Base-by-base conservation (phyloP, 1,140 invertebrate species). In the Drosophila pachea region DNA sequence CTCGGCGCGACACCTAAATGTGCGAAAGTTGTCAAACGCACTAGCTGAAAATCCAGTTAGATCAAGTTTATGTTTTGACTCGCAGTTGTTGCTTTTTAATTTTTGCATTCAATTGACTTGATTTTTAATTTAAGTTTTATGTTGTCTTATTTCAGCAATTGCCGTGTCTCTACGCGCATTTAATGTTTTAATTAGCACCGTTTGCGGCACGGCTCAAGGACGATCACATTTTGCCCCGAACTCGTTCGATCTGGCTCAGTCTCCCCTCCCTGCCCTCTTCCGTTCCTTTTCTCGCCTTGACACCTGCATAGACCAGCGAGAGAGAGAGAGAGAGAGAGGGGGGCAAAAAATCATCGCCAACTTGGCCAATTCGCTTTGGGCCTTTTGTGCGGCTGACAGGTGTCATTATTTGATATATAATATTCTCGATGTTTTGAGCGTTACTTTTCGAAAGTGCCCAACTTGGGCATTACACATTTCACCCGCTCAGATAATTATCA, bases 171-270 rank as follows among this genome's bases (percentile, higher is more conserved):
- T 75, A 59, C 78, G 74, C 81, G 81, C 81, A 86, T 86, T 84
- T 86, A 86, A 86, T 84, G 81, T 86, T 86, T 84, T 84, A 84
- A 84, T 84, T 86, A 81, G 73, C 66, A 68, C 58, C 75, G 61
- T 74, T 86, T 74, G 59, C 48, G 50, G 64, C 53, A 22, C 32
- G 47, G 40, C 40, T 54, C 76, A 86, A 74, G 81, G 81, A 84
- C 73, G 75, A 50, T 75, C 36, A 12, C 68, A 36, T 62, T 67
- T 45, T 38, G 32, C 33, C 42, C 58, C 52, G 56, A 45, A 67
- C 56, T 58, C 45, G 52, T 55, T 77, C 22, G 22, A 22, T 22
- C 22, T 22, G 22, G 22, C 22, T 22, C 22, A 22, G 22, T 22
- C 22, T 22, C 22, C 1, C 22, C 3, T 3, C 22, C 22, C 3